These are phyloP conservation scores for Gallinago jamesoni DNA, from an alignment of 2,113 vertebrate genomes.

Conservation along the genomic window DNA sequence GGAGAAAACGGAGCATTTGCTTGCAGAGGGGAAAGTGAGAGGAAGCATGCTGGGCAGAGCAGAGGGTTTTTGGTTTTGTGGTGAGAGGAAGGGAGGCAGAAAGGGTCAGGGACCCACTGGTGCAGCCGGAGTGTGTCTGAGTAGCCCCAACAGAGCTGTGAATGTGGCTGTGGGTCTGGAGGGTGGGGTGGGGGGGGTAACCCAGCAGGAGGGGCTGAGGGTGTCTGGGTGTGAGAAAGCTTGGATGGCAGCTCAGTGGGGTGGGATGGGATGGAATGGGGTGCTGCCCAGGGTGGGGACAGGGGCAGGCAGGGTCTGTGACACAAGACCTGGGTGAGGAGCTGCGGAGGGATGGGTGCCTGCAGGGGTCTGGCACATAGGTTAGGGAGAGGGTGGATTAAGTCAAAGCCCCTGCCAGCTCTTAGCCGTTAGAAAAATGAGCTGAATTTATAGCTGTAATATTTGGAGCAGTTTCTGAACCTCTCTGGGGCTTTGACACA, in stretches of 20 bases:
- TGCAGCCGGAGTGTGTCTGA: not conserved
- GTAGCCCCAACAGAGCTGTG: not conserved
- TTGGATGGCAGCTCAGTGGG: not conserved
- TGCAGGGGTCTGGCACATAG: not conserved
- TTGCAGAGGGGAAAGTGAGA: not conserved
- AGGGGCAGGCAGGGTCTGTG: not conserved
- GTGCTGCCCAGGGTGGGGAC: not conserved
- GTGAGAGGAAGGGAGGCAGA: not conserved
- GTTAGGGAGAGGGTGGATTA: not conserved
- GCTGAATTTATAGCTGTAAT: slow-evolving; percentile 28
- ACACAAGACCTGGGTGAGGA: not conserved
- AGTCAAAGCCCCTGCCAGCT: not conserved
- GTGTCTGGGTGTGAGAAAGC: not conserved
- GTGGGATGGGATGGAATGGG: no score
- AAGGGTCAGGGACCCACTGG: accelerated
- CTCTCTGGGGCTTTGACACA: not conserved
- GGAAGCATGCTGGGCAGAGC: not conserved
- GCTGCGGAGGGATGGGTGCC: not conserved
- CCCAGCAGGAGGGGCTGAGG: not conserved
- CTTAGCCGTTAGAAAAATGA: not conserved
- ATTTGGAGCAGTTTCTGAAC: not conserved
- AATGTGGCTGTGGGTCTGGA: not conserved
- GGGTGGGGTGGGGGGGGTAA: not conserved
- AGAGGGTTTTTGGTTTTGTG: not conserved
- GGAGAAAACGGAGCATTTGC: not conserved